Evolutionary conservation across 2,888 invertebrate species (phyloP), one percentile per base, ranked within the genome.

Genomic region (Brachylomia viminalis): DNA sequence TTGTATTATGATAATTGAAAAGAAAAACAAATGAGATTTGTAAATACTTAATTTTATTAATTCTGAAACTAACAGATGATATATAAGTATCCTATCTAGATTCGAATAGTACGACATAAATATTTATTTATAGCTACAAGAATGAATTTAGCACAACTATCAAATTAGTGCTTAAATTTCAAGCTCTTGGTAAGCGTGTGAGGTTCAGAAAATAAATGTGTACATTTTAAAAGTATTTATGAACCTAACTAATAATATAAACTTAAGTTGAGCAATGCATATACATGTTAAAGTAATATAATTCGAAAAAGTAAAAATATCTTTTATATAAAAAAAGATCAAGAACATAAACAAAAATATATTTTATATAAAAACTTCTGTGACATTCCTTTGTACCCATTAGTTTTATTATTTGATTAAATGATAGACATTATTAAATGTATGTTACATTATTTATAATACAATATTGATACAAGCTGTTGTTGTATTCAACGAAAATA

Each of bases 11-110:
- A 20, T 65, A 23, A 27, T 45, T 70, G 42, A 66, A 83, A 77
- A 79, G 88, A 83, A 90, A 93, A 95, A 94, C 91, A 90, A 94
- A 91, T 90, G 83, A 83, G 86, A 84, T 94, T 95, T 95, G 96
- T 96, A 96, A 96, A 96, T 95, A 94, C 96, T 96, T 95, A 96
- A 93, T 93, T 96, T 96, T 95, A 96, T 96, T 96, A 96, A 95
- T 95, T 96, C 95, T 94, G 95, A 95, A 96, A 95, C 96, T 96
- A 96, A 96, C 96, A 95, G 95, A 95, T 95, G 95, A 95, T 95
- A 94, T 95, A 95, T 95, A 95, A 95, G 95, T 95, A 94, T 92
- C 96, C 96, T 95, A 96, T 96, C 96, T 95, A 96, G 93, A 95
- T 95, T 95, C 95, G 94, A 96, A 93, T 94, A 95, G 93, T 93